Evolutionary conservation across 2,797 vertebrate genomes (phyloP).

Genomic region (Tarsius wallacei): DNA sequence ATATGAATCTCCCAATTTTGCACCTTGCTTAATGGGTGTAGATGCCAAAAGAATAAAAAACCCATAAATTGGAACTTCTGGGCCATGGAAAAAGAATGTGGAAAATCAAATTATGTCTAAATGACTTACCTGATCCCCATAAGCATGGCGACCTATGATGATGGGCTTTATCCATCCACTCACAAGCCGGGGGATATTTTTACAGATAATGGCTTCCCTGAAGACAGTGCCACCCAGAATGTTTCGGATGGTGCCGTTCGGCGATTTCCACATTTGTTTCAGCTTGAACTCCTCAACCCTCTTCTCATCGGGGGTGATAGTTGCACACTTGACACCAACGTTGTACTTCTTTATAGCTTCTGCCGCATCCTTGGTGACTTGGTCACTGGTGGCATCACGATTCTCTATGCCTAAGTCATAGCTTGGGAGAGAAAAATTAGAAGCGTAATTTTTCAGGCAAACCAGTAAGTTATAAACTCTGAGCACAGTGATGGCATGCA

Average conservation of each 20-base stretch:
- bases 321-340: slow-evolving; percentile 98
- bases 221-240: slow-evolving; percentile 99
- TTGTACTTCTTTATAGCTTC: slow-evolving; percentile 96
- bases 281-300: slow-evolving; percentile 98
- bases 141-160: slow-evolving; percentile 98
- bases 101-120: slow-evolving; percentile 19
- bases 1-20: not conserved
- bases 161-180: slow-evolving; percentile 98
- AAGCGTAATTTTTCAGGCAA: not conserved
- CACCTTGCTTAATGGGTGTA: not conserved
- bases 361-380: slow-evolving; percentile 96
- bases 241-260: slow-evolving; percentile 98
- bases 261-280: slow-evolving; percentile 99
- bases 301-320: slow-evolving; percentile 99
- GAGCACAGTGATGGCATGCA: not conserved
- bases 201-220: slow-evolving; percentile 98
- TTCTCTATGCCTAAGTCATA: slow-evolving; percentile 98
- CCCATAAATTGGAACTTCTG: not conserved
- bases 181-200: slow-evolving; percentile 98
- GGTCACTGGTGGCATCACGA: slow-evolving; percentile 96
- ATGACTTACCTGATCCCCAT: slow-evolving; percentile 96
- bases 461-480: not conserved
- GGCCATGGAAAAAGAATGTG: not conserved
- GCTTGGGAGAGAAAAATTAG: slow-evolving; percentile 87
- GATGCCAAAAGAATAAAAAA: not conserved